phyloP scores from a whole-genome alignment of 2,797 vertebrate species.

The Pitangus sulphuratus region DNA sequence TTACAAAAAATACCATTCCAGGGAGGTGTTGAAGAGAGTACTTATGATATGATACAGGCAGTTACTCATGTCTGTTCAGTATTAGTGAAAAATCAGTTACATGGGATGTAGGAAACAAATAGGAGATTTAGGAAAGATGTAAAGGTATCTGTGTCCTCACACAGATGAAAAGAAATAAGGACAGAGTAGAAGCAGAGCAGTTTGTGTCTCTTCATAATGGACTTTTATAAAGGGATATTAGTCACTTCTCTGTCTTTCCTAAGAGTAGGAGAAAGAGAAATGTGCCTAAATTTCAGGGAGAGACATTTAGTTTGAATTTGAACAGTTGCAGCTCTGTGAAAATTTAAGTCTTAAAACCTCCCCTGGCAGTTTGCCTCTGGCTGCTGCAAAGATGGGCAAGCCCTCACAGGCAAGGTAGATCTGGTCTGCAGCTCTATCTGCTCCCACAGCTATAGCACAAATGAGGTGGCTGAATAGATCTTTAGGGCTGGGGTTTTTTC shows the following conservation, averaged over 20 bases:
- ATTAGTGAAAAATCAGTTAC: not conserved
- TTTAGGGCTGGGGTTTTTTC: fast-evolving
- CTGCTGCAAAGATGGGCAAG: not conserved
- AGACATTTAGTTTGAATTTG: not conserved
- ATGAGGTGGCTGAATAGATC: not conserved
- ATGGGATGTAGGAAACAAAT: not conserved
- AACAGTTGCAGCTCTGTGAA: not conserved
- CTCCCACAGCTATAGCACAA: not conserved
- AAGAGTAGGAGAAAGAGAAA: not conserved
- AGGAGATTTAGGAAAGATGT: not conserved
- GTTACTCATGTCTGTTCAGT: not conserved
- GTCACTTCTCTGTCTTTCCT: not conserved
- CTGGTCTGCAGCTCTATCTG: not conserved
- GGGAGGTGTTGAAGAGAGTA: not conserved
- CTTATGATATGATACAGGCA: not conserved
- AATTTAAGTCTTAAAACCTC: not conserved
- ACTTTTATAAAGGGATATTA: not conserved
- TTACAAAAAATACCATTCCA: not conserved
- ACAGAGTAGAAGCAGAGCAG: not conserved
- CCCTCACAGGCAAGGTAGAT: not conserved
- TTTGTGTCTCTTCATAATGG: not conserved
- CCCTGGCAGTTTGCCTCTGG: not conserved
- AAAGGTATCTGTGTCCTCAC: not conserved
- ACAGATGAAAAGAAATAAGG: not conserved
- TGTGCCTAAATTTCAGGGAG: not conserved